Conservation (phyloP, 2,888 invertebrate species). For the Cetonia aurata region DNA sequence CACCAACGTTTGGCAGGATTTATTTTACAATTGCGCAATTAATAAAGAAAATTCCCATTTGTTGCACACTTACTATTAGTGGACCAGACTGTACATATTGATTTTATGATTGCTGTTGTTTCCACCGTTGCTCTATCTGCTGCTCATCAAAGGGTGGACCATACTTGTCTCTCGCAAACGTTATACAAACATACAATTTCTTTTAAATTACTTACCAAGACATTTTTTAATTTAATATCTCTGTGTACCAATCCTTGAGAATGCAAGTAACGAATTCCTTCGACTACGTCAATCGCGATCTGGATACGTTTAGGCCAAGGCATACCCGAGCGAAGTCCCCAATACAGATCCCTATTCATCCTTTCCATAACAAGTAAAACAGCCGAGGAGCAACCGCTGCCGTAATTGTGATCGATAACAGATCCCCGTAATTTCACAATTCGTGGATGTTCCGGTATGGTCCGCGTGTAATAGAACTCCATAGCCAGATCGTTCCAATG, state of each 20-base stretch:
- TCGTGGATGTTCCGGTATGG: constrained; percentile 84
- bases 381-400: constrained; percentile 76
- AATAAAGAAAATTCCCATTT: no score
- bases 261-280: constrained; percentile 90
- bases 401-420: constrained; percentile 83
- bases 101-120: no score
- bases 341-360: constrained; percentile 81
- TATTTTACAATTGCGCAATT: no score
- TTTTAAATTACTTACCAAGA: constrained; percentile 71
- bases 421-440: constrained; percentile 83
- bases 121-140: no score
- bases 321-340: constrained; percentile 79
- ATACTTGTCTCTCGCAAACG: no score
- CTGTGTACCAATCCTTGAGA: constrained; percentile 89
- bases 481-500: constrained; percentile 92
- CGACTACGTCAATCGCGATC: constrained; percentile 85
- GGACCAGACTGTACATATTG: no score
- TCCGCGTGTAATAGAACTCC: constrained; percentile 92
- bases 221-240: constrained; percentile 92
- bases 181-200: constrained; percentile 21
- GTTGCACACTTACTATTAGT: no score
- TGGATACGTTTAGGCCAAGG: constrained; percentile 74
- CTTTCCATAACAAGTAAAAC: constrained; percentile 87
- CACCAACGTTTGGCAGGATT: no score
- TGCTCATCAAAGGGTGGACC: no score